Conservation (phyloP, 2,888 invertebrate genomes). For the Calephelis perditalis region DNA sequence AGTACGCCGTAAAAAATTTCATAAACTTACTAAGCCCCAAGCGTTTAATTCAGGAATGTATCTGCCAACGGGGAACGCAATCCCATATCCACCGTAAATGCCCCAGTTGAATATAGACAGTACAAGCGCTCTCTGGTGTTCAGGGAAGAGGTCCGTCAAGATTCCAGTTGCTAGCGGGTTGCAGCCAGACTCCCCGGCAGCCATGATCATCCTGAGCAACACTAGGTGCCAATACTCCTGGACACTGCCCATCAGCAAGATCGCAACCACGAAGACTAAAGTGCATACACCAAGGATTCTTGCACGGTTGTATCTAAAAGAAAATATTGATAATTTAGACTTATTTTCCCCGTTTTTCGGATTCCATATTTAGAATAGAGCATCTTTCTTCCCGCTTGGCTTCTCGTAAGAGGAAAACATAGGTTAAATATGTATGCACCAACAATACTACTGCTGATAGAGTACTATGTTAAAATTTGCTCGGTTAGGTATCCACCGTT, state of each 20-base stretch:
- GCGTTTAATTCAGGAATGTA: constrained; percentile 87
- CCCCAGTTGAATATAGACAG: constrained; percentile 98
- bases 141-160: constrained; percentile 88
- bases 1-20: neutral
- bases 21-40: constrained; percentile 81
- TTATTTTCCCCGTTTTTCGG: too few relatives aligned
- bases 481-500: too few relatives aligned
- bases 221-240: constrained; percentile 94
- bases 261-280: constrained; percentile 88
- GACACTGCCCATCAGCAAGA: constrained; percentile 90
- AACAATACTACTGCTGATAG: too few relatives aligned
- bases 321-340: neutral
- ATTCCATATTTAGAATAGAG: too few relatives aligned
- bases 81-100: constrained; percentile 95
- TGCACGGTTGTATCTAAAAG: constrained; percentile 81
- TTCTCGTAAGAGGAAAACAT: too few relatives aligned
- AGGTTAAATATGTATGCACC: too few relatives aligned
- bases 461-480: too few relatives aligned
- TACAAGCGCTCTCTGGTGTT: constrained; percentile 89
- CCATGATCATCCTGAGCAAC: constrained; percentile 89
- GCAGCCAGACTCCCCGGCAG: constrained; percentile 92
- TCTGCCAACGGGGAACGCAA: constrained; percentile 94
- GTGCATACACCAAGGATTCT: constrained; percentile 87
- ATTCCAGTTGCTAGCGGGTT: constrained; percentile 92
- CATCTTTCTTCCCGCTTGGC: too few relatives aligned